Conservation (phyloP, 2,888 invertebrate genomes). For the Kryphioiulus occultus region DNA sequence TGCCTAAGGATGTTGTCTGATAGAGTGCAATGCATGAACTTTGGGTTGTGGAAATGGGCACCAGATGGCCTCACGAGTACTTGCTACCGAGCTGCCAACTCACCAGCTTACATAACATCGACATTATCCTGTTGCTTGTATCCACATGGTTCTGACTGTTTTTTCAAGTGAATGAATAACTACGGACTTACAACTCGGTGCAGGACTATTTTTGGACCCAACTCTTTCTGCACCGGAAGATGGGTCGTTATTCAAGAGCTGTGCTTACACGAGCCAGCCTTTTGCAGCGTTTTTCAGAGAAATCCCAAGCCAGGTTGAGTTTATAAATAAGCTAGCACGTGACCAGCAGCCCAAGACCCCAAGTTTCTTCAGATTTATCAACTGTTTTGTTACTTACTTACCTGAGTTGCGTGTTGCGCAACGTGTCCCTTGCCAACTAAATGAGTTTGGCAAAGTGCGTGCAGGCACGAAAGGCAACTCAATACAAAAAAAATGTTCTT, state of each 20-base stretch:
- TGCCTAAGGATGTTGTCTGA: too few species aligned
- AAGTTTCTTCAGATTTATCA: not conserved
- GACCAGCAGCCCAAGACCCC: not conserved
- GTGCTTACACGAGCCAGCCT: not conserved
- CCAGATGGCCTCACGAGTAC: not conserved
- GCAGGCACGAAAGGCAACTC: not conserved
- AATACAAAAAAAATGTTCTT: not conserved
- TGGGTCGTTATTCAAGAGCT: not conserved
- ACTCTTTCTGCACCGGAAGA: not conserved
- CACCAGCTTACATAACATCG: not conserved
- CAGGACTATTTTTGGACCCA: not conserved
- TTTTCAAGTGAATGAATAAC: conserved; percentile 21
- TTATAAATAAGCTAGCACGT: not conserved
- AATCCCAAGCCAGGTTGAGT: not conserved
- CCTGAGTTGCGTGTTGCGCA: not conserved
- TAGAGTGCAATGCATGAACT: too few species aligned
- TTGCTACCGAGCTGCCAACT: not conserved
- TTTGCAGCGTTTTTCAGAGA: not conserved
- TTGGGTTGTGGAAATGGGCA: not conserved
- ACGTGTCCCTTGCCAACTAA: not conserved
- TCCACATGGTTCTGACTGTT: not conserved
- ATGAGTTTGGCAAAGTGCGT: not conserved
- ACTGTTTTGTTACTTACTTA: not conserved
- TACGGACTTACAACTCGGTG: not conserved
- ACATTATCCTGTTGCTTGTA: not conserved